Base-by-base conservation (phyloP, 2,888 invertebrate genomes). In the Aromia moschata region DNA sequence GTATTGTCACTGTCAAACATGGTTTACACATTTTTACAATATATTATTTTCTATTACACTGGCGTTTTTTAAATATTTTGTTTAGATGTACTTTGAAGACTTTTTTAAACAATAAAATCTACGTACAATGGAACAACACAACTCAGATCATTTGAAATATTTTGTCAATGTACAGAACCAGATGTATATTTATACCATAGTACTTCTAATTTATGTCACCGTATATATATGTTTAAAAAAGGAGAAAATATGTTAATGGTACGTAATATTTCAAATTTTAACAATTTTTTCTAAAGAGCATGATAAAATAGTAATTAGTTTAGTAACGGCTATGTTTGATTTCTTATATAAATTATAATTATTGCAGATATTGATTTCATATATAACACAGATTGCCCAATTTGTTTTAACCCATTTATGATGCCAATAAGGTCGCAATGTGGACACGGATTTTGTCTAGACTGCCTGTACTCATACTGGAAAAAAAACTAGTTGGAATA, bases 381-480 rank as follows among this genome's bases (percentile, higher is more conserved):
- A 47, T 74, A 72, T 54, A 74, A 74, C 51, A 56, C 59, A 25
- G 72, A 71, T 1, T 77, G 71, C 53, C 75, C 72, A 20, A 74
- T 74, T 58, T 75, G 74, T 60, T 69, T 70, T 36, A 68, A 64
- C 30, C 25, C 45, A 15, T 60, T 70, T 17, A 58, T 40, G 36
- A 60, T 56, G 9, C 70, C 70, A 52, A 60, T 73, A 46, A 61
- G 64, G 53, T 46, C 71, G 41, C 47, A 53, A 7, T 75, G 74
- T 61, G 72, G 71, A 2, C 74, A 74, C 57, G 70, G 66, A 3
- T 71, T 66, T 51, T 74, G 74, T 46, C 30, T 73, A 18, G 60
- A 69, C 31, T 75, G 75, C 31, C 47, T 74, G 10, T 60, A 70
- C 11, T 57, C 44, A 2, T 71, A 67, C 45, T 67, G 59, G 38